Conservation (phyloP, 2,113 vertebrate species). For the Labeo rohita region DNA sequence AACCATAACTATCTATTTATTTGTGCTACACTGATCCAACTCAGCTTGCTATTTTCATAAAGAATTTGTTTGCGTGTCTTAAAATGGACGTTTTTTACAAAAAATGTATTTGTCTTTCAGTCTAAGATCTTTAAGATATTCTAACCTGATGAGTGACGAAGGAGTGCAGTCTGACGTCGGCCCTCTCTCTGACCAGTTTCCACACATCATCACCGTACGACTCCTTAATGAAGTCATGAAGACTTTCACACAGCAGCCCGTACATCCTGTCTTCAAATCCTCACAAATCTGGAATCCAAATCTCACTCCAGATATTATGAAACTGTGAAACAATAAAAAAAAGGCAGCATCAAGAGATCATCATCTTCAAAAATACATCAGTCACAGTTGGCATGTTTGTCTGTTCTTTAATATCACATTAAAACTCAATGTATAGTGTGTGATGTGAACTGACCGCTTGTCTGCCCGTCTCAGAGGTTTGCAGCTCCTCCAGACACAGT, state of each 20-base stretch:
- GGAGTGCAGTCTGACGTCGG: slow-evolving; percentile 76
- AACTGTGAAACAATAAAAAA: neutral
- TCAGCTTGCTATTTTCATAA: neutral
- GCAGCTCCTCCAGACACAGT: neutral
- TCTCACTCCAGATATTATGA: neutral
- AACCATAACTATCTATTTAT: too few species aligned
- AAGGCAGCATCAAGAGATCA: neutral
- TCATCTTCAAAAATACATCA: neutral
- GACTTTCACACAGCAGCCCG: slow-evolving; percentile 78
- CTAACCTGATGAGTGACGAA: slow-evolving; percentile 77
- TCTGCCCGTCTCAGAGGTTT: slow-evolving; percentile 8
- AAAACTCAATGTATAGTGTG: neutral
- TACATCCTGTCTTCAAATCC: slow-evolving; percentile 65
- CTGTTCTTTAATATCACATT: slow-evolving; percentile 10
- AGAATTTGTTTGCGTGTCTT: neutral
- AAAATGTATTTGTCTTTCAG: neutral
- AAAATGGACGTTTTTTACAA: neutral
- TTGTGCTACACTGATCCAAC: neutral
- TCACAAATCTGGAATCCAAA: neutral
- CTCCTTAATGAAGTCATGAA: slow-evolving; percentile 81
- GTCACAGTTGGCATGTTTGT: neutral
- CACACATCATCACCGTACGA: slow-evolving; percentile 78
- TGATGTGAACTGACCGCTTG: neutral
- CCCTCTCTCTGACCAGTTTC: slow-evolving; percentile 77
- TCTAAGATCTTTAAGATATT: neutral